A percentile compares a stretch with the other conserved stretches of the same genome.
These are phyloP conservation scores for Microtus pennsylvanicus DNA, from an alignment of 2,113 vertebrate species.

Conservation along the genomic window DNA sequence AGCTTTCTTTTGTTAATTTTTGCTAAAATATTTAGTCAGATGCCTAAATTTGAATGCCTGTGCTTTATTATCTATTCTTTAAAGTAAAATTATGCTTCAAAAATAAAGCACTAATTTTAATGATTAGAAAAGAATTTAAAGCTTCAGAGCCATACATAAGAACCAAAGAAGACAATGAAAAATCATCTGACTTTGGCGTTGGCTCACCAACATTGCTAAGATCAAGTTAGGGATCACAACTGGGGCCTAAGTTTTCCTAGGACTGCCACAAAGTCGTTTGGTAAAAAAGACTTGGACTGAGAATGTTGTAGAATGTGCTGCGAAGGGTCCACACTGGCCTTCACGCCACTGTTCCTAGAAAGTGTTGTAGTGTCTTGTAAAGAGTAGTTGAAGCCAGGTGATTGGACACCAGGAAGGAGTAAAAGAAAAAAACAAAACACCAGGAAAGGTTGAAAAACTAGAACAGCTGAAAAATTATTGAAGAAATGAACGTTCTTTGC, in stretches of 20 bases:
- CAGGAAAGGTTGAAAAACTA: slow-evolving; percentile 96
- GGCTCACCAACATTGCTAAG: slow-evolving; percentile 9
- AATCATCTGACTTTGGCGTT: background rate
- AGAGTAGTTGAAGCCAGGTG: slow-evolving; percentile 96
- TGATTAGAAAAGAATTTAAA: background rate
- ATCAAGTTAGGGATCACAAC: slow-evolving; percentile 42
- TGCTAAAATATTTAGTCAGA: background rate
- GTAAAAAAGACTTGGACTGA: slow-evolving; percentile 94
- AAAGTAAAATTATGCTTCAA: background rate
- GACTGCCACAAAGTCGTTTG: slow-evolving; percentile 88
- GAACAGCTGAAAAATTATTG: slow-evolving; percentile 93
- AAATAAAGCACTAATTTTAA: background rate
- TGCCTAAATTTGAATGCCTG: background rate
- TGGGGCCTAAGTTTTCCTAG: slow-evolving; percentile 43
- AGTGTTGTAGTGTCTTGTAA: slow-evolving; percentile 96
- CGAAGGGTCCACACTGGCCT: slow-evolving; percentile 95
- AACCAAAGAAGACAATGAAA: background rate
- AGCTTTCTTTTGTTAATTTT: background rate
- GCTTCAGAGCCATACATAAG: background rate
- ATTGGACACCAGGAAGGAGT: slow-evolving; percentile 93
- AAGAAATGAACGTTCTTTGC: slow-evolving; percentile 37
- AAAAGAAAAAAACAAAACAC: slow-evolving; percentile 93
- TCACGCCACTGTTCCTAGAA: slow-evolving; percentile 94
- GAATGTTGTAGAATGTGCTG: slow-evolving; percentile 96
- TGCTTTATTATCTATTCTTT: background rate